Base-by-base conservation (phyloP, 2,888 invertebrate species). In the Apamea monoglypha region DNA sequence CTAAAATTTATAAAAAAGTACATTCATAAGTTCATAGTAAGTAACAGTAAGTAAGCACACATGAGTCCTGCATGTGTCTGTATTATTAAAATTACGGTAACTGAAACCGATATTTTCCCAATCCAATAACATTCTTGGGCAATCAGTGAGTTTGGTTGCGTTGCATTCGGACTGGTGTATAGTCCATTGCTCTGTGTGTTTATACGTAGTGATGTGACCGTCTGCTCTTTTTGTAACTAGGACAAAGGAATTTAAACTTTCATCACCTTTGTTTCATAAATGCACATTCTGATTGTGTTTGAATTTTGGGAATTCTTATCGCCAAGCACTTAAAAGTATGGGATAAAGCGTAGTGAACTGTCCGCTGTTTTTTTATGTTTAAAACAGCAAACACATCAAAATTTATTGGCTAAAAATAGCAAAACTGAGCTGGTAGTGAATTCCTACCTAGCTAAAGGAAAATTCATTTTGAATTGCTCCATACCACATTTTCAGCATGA, bases 91-190 rank as follows among this genome's bases (percentile, higher is more conserved):
- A 14, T 25, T 21, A 32, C 12, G 21, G 21, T 59, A 7, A 53
- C 40, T 61, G 50, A 73, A 74, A 66, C 36, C 36, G 36, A 73
- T 78, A 78, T 73, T 74, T 63, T 76, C 56, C 53, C 47, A 74
- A 74, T 63, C 76, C 63, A 69, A 87, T 83, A 84, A 77, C 59
- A 67, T 80, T 84, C 75, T 84, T 84, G 63, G 59, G 1, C 66
- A 76, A 80, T 84, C 84, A 77, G 32, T 77, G 69, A 80, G 72
- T 69, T 64, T 16, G 61, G 66, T 61, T 21, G 71, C 64, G 72
- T 78, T 68, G 64, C 50, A 40, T 80, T 44, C 44, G 18, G 40
- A 68, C 44, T 36, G n/a, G 16, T 83, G 61, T 21, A 53, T 76
- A 53, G 67, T 83, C 50, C 32, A 83, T 25, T 83, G 80, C 76